phyloP scores from a whole-genome alignment of 2,113 vertebrate species.

The Formicarius rufipectus region DNA sequence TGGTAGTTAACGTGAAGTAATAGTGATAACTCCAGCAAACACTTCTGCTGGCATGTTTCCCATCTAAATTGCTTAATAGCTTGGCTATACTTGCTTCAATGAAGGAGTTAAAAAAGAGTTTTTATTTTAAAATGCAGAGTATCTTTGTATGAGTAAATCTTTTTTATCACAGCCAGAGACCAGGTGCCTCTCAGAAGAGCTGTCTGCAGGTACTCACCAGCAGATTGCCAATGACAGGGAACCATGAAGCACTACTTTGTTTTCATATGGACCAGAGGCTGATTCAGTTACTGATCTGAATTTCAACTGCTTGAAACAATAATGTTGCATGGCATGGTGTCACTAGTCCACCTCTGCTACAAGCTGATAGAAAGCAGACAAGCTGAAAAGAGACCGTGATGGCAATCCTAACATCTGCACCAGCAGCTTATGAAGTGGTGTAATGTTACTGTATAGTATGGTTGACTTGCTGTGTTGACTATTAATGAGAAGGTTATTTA shows the following conservation, averaged over 20 bases:
- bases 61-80: not conserved
- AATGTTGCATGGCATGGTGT: not conserved
- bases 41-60: not conserved
- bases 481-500: constrained; percentile 25
- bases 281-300: not conserved
- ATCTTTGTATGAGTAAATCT: not conserved
- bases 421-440: not conserved
- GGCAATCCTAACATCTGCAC: not conserved
- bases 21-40: not conserved
- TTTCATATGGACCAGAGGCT: not conserved
- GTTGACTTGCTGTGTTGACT: not conserved
- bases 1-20: not conserved
- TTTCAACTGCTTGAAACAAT: not conserved
- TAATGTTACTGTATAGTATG: not conserved
- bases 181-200: not conserved
- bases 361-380: not conserved
- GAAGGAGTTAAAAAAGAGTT: not conserved
- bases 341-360: not conserved
- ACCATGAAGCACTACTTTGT: not conserved
- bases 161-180: not conserved
- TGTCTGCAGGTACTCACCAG: not conserved
- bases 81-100: not conserved
- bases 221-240: not conserved
- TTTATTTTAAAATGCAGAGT: not conserved
- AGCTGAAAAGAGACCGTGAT: not conserved